A percentile compares a stretch with the other conserved stretches of the same genome.
These are phyloP conservation scores for Cyaniris semiargus DNA, from an alignment of 2,888 invertebrate species.

Conservation along the genomic window DNA sequence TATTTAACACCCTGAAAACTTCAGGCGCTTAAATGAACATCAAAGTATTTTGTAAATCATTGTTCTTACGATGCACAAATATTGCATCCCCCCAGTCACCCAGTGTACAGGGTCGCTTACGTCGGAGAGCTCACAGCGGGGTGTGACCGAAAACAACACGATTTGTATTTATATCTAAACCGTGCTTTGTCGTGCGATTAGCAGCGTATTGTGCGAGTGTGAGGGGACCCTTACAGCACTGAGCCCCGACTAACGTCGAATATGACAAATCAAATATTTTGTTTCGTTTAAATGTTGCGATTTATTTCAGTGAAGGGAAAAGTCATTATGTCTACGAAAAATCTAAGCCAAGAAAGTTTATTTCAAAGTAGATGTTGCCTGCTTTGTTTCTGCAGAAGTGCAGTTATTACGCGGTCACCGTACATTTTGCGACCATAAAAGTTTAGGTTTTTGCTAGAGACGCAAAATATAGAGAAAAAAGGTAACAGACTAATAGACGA, in stretches of 20 bases:
- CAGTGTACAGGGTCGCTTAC: slow-evolving; percentile 39
- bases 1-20: too few species aligned
- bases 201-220: slow-evolving; percentile 67
- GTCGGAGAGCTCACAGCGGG: slow-evolving; percentile 50
- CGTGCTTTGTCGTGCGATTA: slow-evolving; percentile 76
- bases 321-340: too few species aligned
- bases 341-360: neutral
- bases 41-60: neutral
- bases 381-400: too few species aligned
- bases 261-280: slow-evolving; percentile 27
- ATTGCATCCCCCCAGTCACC: neutral
- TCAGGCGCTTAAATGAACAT: neutral
- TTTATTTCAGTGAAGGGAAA: neutral
- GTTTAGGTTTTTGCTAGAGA: neutral
- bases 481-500: too few species aligned
- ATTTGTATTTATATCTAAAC: slow-evolving; percentile 78
- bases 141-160: slow-evolving; percentile 76
- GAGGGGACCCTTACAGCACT: slow-evolving; percentile 49
- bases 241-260: slow-evolving; percentile 42
- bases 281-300: slow-evolving; percentile 21
- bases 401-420: too few species aligned
- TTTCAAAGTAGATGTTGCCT: too few species aligned
- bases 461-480: too few species aligned
- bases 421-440: too few species aligned
- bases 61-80: neutral